Evolutionary conservation across 2,113 vertebrate genomes (phyloP), one percentile per base, ranked within the genome.

Genomic region (Perognathus longimembris): DNA sequence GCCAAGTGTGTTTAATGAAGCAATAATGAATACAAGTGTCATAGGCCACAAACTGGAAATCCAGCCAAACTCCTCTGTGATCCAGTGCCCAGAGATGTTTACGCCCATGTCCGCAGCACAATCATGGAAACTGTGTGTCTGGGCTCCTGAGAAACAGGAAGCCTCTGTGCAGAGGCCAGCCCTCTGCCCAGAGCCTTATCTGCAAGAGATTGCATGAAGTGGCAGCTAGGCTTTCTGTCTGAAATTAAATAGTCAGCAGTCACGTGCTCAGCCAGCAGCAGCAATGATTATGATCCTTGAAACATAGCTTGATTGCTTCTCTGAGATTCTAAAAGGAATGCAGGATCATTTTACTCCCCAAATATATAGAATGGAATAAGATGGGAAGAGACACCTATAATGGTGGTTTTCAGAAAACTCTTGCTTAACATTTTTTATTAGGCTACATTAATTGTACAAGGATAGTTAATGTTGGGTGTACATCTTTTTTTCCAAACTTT

Each of bases 81-180:
- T n/a, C 0, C 0, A 87, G 50, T 70, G 66, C 40, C 64, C 71
- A 38, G 87, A 66, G 40, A 54, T 6, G 40, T 74, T 73, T 67
- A 54, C 4, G 0, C 32, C 20, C 50, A 24, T 11, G 18, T 88
- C 57, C 34, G 45, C 3, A 42, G 59, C 70, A 61, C 71, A 28
- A 21, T 66, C 84, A 20, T 70, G 76, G 92, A 69, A 77, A 92
- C 40, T 61, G 63, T 63, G 78, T 34, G 12, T 54, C 73, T 36
- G 59, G 22, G 45, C 26, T 50, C 57, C 85, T 8, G 15, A 92
- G 88, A 84, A 50, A 89, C 75, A 85, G 80, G 89, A 78, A 45
- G 45, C 66, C 69, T 81, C 73, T 20, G 10, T 10, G 70, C 74
- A 4, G 61, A 34, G 80, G 42, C 40, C n/a, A 0, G 54, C 1